These are phyloP conservation scores for Eupithecia insigniata DNA, from an alignment of 2,888 invertebrate genomes.

Conservation along the genomic window DNA sequence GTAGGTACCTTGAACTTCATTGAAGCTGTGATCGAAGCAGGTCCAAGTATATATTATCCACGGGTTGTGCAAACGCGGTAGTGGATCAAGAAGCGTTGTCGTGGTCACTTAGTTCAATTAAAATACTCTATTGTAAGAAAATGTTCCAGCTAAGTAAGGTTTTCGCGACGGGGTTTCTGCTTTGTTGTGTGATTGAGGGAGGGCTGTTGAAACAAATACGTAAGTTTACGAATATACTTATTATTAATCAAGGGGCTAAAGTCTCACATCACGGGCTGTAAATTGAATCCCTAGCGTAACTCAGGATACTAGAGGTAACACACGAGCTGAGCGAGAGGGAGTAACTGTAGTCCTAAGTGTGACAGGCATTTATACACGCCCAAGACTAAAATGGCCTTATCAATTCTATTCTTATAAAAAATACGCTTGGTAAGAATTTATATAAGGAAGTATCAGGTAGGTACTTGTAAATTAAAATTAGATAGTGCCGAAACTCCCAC, in stretches of 20 bases:
- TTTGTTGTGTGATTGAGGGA: constrained; percentile 54
- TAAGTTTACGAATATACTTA: constrained; percentile 48
- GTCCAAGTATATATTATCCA: constrained; percentile 31
- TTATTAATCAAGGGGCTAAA: neutral
- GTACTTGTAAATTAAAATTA: too few relatives aligned
- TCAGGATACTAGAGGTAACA: neutral
- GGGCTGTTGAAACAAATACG: constrained; percentile 60
- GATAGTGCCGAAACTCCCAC: too few relatives aligned
- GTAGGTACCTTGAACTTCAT: constrained; percentile 29
- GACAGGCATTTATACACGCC: too few relatives aligned
- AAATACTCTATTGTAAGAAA: constrained; percentile 34
- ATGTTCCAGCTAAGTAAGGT: constrained; percentile 46
- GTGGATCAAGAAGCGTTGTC: constrained; percentile 24
- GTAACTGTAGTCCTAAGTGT: neutral
- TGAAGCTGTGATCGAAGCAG: constrained; percentile 5
- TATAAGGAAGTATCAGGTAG: too few relatives aligned
- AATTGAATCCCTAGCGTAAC: neutral
- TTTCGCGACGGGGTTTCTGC: constrained; percentile 47
- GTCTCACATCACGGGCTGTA: neutral
- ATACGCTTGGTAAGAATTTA: too few relatives aligned
- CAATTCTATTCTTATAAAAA: too few relatives aligned
- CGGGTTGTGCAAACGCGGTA: constrained; percentile 24
- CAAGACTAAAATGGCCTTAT: too few relatives aligned
- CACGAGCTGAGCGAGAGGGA: neutral
- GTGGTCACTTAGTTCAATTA: constrained; percentile 26